Percentiles rank a stretch among this genome's conserved stretches.
These are phyloP conservation scores for Sialia sialis DNA, from an alignment of 2,113 vertebrate genomes.

Conservation along the genomic window DNA sequence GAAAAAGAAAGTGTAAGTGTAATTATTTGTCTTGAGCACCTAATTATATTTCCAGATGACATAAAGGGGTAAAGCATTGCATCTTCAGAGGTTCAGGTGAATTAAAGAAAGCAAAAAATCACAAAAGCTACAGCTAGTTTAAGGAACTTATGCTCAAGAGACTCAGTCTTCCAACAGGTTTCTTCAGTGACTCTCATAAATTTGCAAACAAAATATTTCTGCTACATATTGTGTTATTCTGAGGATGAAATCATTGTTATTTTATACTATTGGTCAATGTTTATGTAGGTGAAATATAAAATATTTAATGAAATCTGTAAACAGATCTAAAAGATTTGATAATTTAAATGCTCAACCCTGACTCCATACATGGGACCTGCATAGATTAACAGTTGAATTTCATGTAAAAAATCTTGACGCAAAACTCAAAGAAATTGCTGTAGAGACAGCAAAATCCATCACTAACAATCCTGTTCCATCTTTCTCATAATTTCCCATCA, in stretches of 20 bases:
- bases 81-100: neutral
- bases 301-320: neutral
- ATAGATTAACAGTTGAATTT: neutral
- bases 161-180: neutral
- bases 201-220: neutral
- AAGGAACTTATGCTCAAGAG: neutral
- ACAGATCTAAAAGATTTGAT: neutral
- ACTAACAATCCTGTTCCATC: neutral
- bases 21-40: neutral
- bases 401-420: neutral
- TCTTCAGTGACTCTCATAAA: neutral
- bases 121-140: neutral
- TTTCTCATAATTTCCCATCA: neutral
- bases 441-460: neutral
- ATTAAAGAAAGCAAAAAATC: neutral
- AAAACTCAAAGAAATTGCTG: neutral
- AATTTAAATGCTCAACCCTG: neutral
- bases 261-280: neutral
- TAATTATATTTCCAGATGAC: neutral
- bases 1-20: neutral
- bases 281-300: neutral
- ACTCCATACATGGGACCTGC: neutral
- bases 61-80: rapidly evolving
- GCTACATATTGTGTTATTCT: neutral
- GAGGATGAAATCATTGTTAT: neutral